Evolutionary conservation across 1,140 invertebrate species (phyloP), one percentile per base, ranked within the genome.

Genomic region (Sycophila sp.): DNA sequence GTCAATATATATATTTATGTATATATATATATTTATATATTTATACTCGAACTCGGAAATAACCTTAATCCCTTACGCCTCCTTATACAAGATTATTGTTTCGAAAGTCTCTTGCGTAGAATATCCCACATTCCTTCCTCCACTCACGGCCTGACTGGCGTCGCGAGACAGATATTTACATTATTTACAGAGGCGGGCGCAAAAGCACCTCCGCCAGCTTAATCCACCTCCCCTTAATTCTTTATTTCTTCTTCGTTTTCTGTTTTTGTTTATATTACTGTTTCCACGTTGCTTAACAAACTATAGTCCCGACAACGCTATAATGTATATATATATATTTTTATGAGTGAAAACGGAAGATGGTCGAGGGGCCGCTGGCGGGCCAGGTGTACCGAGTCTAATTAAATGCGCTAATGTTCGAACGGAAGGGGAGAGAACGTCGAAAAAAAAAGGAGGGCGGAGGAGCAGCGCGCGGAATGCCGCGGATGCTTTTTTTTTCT

Each of bases 381-480:
- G 49, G 17, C 42, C 42, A 36, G 49, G 15, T 49, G 42, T 60
- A 68, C 42, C 42, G 38, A 60, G 53, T 69, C 47, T 53, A 69
- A 69, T 62, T 53, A 69, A 68, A 69, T 47, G 49, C 45, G 26
- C 30, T 69, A 69, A 62, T 63, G 47, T 51, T 55, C 8, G n/a
- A n/a, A n/a, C n/a, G n/a, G n/a, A n/a, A n/a, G n/a, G n/a, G n/a
- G n/a, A n/a, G n/a, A n/a, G n/a, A n/a, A n/a, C n/a, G n/a, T n/a
- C n/a, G n/a, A 28, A 69, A 63, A 53, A 34, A 69, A 62, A 62
- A 62, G 28, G 17, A 10, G 56, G 3, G 11, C 56, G 22, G 22
- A 3, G 24, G 8, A 19, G 40, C 7, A 10, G n/a, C n/a, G 24
- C 19, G 32, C 32, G 26, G 62, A 30, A 17, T 36, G 47, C 53